Evolutionary conservation across 2,888 invertebrate genomes (phyloP), one percentile per base, ranked within the genome.

Genomic region (Rhimphoctona megacephalus): DNA sequence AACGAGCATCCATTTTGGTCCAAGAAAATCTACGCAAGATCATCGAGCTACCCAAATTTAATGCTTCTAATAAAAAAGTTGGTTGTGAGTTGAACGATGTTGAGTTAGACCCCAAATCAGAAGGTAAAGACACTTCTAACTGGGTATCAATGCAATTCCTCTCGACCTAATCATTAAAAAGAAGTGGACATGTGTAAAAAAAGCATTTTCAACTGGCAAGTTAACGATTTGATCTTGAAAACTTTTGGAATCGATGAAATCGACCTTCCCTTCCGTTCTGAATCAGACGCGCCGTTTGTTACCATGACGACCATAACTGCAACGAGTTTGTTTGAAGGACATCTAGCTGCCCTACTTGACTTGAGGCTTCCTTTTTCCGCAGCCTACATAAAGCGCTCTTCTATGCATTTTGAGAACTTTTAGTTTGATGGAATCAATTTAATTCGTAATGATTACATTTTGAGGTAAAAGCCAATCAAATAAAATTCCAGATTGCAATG

Each of bases 321-420:
- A 30, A 30, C 61, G 30, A 61, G 61, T 61, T 61, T 61, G 61
- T 61, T 61, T 30, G 61, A 61, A 61, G 61, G 30, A 17, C 61
- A 30, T 61, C 61, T 61, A 30, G 61, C 30, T 61, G 30, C 17
- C 30, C 61, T 61, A 61, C 30, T 61, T 61, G 61, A 61, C 30
- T 30, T 17, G 30, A 17, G 30, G 57, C 11, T 57, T 57, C 3
- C 57, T 57, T 4, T 57, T 57, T 25, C 9, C 2, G 11, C 39
- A 9, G 9, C 7, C 7, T 7, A 9, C 7, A 39, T 30, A 6
- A 57, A 30, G 11, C 5, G 25, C 11, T 25, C 11, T 9, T 22
- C 54, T n/a, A 25, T 57, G 25, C 11, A 25, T 57, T 57, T 25
- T 22, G 57, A 5, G 25, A 57, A 30, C 30, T 30, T 17, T 30